Evolutionary conservation across 2,113 vertebrate species (phyloP), one percentile per base, ranked within the genome.

Genomic region (Probosciger aterrimus): DNA sequence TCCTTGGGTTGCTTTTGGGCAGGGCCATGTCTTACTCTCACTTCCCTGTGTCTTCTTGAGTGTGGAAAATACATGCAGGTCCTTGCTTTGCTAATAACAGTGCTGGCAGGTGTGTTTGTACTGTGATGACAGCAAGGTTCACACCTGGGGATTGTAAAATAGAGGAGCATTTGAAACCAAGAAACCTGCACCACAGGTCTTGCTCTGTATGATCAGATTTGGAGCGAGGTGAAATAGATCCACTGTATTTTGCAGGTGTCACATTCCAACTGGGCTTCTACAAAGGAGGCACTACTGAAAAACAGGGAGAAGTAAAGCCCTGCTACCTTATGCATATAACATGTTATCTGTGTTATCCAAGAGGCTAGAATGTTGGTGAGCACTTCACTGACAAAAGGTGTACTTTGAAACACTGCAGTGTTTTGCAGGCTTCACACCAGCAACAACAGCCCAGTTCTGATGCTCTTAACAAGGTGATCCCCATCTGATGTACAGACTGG

Each of bases 401-500:
- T 27, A 16, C 25, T 22, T 70, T 11, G 30, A 81, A 73, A 27
- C 49, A 11, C 35, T 11, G 18, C 31, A n/a, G 14, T 1, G 1
- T 57, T 76, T 23, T 47, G 19, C 41, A 39, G 28, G 46, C 35
- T 78, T 44, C 49, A 33, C 44, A 30, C 28, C 35, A 50, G 43
- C 31, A 60, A 3, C n/a, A 28, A 7, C 24, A 28, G 16, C 67
- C 20, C 18, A 10, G 33, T 41, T 76, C 30, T 33, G 19, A 19
- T 37, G 18, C 53, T 57, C 14, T 33, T 46, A 33, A 11, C 9
- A 23, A 31, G 10, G 18, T 28, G 39, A 33, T 31, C 23, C 5
- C 0, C 25, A 30, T 23, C 20, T 67, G n/a, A 1, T 27, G 5
- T 10, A 25, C 0, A 1, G 52, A 25, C 35, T 37, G 41, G 35